phyloP scores from a whole-genome alignment of 2,888 invertebrate species.

The Zeuzera pyrina region DNA sequence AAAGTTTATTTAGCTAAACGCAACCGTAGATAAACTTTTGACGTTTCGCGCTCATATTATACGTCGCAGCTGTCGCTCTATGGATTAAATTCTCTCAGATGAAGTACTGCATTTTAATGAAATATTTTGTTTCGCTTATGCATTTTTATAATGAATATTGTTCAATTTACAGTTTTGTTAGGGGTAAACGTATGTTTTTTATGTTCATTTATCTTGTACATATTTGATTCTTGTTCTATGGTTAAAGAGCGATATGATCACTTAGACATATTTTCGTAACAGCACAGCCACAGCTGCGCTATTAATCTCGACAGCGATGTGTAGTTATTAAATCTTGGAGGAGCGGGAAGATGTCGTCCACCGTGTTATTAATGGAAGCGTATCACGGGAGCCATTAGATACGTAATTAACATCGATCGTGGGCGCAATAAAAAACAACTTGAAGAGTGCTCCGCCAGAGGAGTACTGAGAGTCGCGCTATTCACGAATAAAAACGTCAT shows the following conservation, averaged over 20 bases:
- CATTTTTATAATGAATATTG: conserved; percentile 34
- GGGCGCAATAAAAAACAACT: conserved; percentile 40
- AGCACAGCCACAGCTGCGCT: conserved; percentile 55
- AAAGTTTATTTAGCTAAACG: conserved; percentile 57
- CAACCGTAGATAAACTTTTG: conserved; percentile 53
- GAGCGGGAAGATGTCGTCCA: conserved; percentile 56
- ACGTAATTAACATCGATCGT: conserved; percentile 67
- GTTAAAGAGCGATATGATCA: conserved; percentile 21
- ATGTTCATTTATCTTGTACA: no score
- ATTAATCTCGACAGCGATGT: conserved; percentile 55
- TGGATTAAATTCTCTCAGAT: conserved; percentile 48
- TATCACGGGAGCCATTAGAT: conserved; percentile 72
- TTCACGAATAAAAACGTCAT: conserved; percentile 70
- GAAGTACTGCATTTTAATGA: conserved; percentile 61
- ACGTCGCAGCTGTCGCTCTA: conserved; percentile 57
- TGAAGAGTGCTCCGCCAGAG: conserved; percentile 31
- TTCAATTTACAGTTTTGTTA: conserved; percentile 19
- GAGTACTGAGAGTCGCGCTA: conserved; percentile 48
- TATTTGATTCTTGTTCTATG: no score
- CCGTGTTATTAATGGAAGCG: conserved; percentile 69
- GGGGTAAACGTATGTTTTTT: no score
- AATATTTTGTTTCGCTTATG: conserved; percentile 47
- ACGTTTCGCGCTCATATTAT: conserved; percentile 35
- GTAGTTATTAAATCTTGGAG: conserved; percentile 64
- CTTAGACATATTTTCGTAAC: conserved; percentile 48